A percentile compares a stretch with the other conserved stretches of the same genome.
Evolutionary conservation across 2,888 invertebrate genomes (phyloP).

Genomic region (Lycophotia porphyrea): DNA sequence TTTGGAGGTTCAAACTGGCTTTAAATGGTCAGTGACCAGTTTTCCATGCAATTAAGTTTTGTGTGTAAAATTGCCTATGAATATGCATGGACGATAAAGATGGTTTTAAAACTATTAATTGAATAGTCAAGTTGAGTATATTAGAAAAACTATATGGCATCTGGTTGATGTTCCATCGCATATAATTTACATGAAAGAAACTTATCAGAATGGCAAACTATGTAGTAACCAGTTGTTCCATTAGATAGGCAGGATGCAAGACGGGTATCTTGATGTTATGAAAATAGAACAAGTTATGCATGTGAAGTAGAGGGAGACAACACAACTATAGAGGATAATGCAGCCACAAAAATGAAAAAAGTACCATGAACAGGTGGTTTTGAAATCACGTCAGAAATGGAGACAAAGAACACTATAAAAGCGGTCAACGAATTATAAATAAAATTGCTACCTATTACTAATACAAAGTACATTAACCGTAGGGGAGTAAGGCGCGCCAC

Average conservation of each 20-base stretch:
- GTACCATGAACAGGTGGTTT: background rate
- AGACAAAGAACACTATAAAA: background rate
- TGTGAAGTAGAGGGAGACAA: background rate
- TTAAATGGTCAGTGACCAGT: constrained; percentile 36
- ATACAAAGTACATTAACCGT: constrained; percentile 54
- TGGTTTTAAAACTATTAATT: constrained; percentile 5
- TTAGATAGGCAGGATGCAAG: constrained; percentile 43
- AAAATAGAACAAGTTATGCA: constrained; percentile 45
- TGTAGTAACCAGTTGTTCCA: constrained; percentile 28
- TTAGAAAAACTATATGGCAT: background rate
- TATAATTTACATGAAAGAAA: constrained; percentile 34
- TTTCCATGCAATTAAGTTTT: constrained; percentile 33
- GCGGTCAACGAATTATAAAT: constrained; percentile 48
- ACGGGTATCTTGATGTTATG: constrained; percentile 22
- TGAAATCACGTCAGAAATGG: background rate
- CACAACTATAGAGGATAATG: too few species aligned
- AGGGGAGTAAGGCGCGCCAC: constrained; percentile 73
- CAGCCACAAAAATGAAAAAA: background rate
- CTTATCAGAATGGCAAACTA: constrained; percentile 11
- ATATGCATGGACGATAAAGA: constrained; percentile 21
- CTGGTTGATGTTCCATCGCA: constrained; percentile 5
- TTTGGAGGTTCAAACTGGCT: constrained; percentile 47
- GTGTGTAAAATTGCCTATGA: constrained; percentile 27
- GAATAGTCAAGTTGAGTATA: constrained; percentile 3
- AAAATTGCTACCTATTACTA: constrained; percentile 57